A percentile compares a stretch with the other conserved stretches of the same genome.
These are phyloP conservation scores for Clarias laeviceps DNA, from an alignment of 2,797 vertebrate species.

Conservation along the genomic window DNA sequence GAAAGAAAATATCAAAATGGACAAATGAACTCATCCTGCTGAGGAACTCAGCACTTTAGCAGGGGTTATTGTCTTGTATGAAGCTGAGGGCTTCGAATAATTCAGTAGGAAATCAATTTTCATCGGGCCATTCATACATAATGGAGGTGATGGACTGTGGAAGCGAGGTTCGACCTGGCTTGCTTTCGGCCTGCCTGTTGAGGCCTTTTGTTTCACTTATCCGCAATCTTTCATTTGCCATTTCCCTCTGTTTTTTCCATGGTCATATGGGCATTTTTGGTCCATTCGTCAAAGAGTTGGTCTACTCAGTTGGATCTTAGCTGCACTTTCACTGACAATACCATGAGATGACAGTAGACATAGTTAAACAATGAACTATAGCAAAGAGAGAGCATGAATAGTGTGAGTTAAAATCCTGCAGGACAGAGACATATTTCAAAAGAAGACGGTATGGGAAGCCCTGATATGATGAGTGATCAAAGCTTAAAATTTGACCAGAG, in stretches of 20 bases:
- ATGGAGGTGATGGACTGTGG: conserved; percentile 62
- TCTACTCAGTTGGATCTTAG: conserved; percentile 37
- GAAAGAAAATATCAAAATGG: conserved; percentile 66
- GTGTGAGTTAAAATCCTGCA: neutral
- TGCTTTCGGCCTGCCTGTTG: conserved; percentile 63
- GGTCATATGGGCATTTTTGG: conserved; percentile 6
- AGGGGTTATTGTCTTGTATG: conserved; percentile 63
- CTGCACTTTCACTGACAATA: conserved; percentile 7
- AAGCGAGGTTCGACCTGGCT: conserved; percentile 40
- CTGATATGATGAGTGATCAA: conserved; percentile 19
- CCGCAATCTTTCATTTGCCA: conserved; percentile 56
- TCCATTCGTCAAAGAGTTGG: conserved; percentile 27
- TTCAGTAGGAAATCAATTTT: conserved; percentile 78
- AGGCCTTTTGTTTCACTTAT: conserved; percentile 62
- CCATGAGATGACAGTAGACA: conserved; percentile 36
- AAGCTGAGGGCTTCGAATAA: conserved; percentile 67
- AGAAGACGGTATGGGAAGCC: neutral
- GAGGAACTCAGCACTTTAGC: conserved; percentile 46
- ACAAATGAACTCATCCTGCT: conserved; percentile 66
- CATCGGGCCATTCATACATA: conserved; percentile 68
- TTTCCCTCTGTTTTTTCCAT: conserved; percentile 55
- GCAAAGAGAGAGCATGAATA: neutral
- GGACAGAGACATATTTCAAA: conserved; percentile 27
- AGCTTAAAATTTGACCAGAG: conserved; percentile 35
- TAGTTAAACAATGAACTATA: conserved; percentile 23